Percentiles rank a stretch among this genome's conserved stretches.
These are phyloP conservation scores for Tryphoninae sp. DNA, from an alignment of 2,888 invertebrate genomes.

Conservation along the genomic window DNA sequence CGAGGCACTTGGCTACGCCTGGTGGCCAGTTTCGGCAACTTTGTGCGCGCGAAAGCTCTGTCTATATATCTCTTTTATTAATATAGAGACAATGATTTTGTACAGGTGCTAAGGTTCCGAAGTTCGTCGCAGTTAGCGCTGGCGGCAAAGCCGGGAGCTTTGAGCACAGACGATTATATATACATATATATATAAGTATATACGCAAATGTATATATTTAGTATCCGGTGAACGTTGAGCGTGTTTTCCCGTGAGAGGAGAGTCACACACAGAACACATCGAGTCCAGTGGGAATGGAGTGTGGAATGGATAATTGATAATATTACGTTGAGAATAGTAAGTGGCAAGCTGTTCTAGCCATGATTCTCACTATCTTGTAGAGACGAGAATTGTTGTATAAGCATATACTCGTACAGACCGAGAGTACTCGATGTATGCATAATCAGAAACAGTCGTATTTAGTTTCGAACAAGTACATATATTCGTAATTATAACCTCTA, in stretches of 20 bases:
- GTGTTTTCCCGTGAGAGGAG: conserved; percentile 17
- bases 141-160: conserved; percentile 1
- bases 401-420: not conserved
- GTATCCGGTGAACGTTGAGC: conserved; percentile 22
- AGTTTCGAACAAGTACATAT: conserved; percentile 40
- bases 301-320: conserved; percentile 46
- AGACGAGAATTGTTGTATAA: conserved; percentile 18
- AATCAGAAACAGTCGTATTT: conserved; percentile 25
- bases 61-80: not conserved
- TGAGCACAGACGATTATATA: not conserved
- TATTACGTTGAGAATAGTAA: conserved; percentile 41
- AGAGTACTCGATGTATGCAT: not conserved
- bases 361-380: not conserved
- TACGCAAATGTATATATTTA: not conserved
- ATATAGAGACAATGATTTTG: not conserved
- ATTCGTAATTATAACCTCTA: conserved; percentile 48
- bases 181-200: conserved; percentile 8
- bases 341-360: conserved; percentile 1
- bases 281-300: conserved; percentile 29
- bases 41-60: not conserved
- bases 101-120: not conserved
- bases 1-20: not conserved
- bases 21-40: not conserved
- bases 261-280: conserved; percentile 3
- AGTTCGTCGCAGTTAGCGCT: conserved; percentile 10